phyloP scores from a whole-genome alignment of 2,888 invertebrate species.

The Odontothrips loti region DNA sequence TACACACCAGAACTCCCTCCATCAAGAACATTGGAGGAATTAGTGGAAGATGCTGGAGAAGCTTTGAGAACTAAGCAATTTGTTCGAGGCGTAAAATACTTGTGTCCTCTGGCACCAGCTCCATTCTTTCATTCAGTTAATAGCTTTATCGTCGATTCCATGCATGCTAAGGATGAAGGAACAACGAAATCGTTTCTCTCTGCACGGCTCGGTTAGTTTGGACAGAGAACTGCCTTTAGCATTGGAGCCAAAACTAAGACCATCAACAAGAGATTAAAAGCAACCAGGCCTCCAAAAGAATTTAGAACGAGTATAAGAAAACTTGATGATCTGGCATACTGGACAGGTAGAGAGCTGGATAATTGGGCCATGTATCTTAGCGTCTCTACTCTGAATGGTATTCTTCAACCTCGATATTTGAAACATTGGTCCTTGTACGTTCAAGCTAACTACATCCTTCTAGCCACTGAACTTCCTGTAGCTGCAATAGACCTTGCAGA shows the following conservation, averaged over 20 bases:
- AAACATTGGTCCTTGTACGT: neutral
- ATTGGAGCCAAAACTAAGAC: too few relatives aligned
- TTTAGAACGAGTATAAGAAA: neutral
- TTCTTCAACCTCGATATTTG: neutral
- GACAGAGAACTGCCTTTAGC: too few relatives aligned
- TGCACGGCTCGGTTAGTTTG: neutral
- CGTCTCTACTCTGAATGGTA: neutral
- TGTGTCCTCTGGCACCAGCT: too few relatives aligned
- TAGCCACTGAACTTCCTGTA: neutral
- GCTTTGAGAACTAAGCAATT: too few relatives aligned
- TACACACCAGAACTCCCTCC: neutral
- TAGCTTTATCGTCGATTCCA: too few relatives aligned
- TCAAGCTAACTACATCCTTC: neutral
- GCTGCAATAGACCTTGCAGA: neutral
- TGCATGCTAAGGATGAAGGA: neutral
- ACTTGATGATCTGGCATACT: neutral
- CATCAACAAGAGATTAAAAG: neutral
- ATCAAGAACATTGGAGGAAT: neutral
- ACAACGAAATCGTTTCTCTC: neutral
- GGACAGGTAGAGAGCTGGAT: neutral
- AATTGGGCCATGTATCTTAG: neutral
- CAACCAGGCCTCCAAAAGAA: neutral
- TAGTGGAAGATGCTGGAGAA: neutral
- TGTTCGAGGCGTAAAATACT: too few relatives aligned
- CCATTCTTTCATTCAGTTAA: too few relatives aligned